Evolutionary conservation across 2,113 vertebrate species (phyloP).

Genomic region (Plotosus lineatus): DNA sequence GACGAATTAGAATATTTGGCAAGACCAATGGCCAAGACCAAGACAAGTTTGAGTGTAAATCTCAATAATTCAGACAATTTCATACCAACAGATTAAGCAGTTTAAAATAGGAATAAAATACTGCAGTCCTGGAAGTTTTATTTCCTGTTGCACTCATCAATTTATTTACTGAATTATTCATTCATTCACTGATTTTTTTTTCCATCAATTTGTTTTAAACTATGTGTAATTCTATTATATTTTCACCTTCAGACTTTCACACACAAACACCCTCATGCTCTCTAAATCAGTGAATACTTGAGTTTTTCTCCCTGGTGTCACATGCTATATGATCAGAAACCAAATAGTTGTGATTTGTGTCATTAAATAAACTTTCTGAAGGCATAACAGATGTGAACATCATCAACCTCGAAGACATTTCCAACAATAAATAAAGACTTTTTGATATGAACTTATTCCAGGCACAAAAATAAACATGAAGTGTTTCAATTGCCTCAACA

Average conservation of each 20-base stretch:
- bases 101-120: too few relatives aligned
- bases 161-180: neutral
- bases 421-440: neutral
- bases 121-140: too few relatives aligned
- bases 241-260: neutral
- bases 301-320: neutral
- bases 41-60: too few relatives aligned
- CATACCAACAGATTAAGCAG: too few relatives aligned
- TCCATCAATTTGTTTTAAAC: neutral
- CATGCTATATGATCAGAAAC: neutral
- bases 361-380: neutral
- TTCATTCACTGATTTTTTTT: neutral
- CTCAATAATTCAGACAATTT: too few relatives aligned
- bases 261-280: neutral
- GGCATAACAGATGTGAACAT: neutral
- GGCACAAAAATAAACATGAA: neutral
- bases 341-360: neutral
- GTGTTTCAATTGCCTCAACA: neutral
- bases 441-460: neutral
- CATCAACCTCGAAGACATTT: neutral
- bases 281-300: neutral
- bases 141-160: neutral
- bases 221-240: neutral
- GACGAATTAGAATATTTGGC: too few relatives aligned
- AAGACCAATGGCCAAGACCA: too few relatives aligned